Percentiles rank a stretch among this genome's conserved stretches.
phyloP scores from a whole-genome alignment of 2,888 invertebrate species.

The Caenorhabditis sp. region DNA sequence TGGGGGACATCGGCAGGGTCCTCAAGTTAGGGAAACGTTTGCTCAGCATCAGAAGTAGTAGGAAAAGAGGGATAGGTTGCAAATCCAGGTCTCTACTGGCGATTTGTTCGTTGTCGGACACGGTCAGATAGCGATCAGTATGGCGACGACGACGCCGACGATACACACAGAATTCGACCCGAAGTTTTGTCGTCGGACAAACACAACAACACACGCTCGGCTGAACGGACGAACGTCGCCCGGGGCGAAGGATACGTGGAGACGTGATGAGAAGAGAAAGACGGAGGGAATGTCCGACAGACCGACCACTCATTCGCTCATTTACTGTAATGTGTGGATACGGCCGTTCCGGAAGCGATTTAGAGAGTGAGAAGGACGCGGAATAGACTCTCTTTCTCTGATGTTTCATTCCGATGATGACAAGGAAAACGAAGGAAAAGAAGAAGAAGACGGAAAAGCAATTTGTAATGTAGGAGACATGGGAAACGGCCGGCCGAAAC shows the following conservation, averaged over 20 bases:
- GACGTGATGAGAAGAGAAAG: slow-evolving; percentile 16
- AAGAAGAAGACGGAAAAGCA: background rate
- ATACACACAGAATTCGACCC: slow-evolving; percentile 13
- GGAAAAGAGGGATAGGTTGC: slow-evolving; percentile 28
- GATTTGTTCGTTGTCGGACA: slow-evolving; percentile 40
- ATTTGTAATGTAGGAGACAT: slow-evolving; percentile 9
- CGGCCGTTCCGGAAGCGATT: slow-evolving; percentile 43
- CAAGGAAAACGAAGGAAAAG: slow-evolving; percentile 7
- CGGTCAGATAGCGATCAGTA: slow-evolving; percentile 40
- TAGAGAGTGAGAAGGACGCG: slow-evolving; percentile 40
- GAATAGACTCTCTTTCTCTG: too few relatives aligned
- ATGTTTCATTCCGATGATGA: too few relatives aligned
- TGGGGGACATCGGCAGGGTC: background rate
- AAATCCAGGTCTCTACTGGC: slow-evolving; percentile 20
- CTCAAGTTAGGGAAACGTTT: too few relatives aligned
- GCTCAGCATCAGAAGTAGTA: too few relatives aligned
- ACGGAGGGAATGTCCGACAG: slow-evolving; percentile 11
- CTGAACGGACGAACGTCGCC: slow-evolving; percentile 38
- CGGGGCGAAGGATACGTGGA: too few relatives aligned
- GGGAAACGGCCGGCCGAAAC: background rate
- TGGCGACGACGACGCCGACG: slow-evolving; percentile 17
- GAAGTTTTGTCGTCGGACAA: slow-evolving; percentile 41
- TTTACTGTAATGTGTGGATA: slow-evolving; percentile 34
- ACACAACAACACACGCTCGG: slow-evolving; percentile 37
- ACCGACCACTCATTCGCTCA: slow-evolving; percentile 26